Conservation (phyloP, 2,888 invertebrate genomes). For the Agrochola lota region DNA sequence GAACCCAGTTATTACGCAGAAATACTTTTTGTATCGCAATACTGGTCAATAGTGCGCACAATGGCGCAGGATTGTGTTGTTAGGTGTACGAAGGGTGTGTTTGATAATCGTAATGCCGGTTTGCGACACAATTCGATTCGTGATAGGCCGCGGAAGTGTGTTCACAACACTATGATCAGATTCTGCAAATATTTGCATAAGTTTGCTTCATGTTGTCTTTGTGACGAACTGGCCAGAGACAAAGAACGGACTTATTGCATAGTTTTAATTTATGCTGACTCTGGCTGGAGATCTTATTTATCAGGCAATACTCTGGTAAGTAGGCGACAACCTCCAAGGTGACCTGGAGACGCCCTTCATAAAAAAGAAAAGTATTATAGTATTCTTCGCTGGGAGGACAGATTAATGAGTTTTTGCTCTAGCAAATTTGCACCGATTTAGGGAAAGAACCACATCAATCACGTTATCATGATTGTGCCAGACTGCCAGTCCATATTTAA, state of each 20-base stretch:
- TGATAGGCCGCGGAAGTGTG: slow-evolving; percentile 50
- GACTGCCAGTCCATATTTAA: slow-evolving; percentile 1
- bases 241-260: slow-evolving; percentile 5
- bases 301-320: background rate
- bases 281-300: background rate
- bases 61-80: slow-evolving; percentile 44
- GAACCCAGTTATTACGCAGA: slow-evolving; percentile 44
- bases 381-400: background rate
- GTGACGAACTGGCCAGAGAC: background rate
- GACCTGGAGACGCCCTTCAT: background rate
- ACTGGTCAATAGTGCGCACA: slow-evolving; percentile 49
- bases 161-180: slow-evolving; percentile 15
- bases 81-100: slow-evolving; percentile 27
- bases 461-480: slow-evolving; percentile 28
- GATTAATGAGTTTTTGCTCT: background rate
- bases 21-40: slow-evolving; percentile 51
- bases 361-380: background rate
- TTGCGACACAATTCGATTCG: slow-evolving; percentile 48
- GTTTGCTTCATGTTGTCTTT: background rate
- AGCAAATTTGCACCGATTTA: background rate
- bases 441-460: slow-evolving; percentile 22
- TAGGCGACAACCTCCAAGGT: background rate
- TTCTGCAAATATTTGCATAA: slow-evolving; percentile 50
- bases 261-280: background rate
- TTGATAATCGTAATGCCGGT: slow-evolving; percentile 33